These are phyloP conservation scores for Macaria notata DNA, from an alignment of 2,888 invertebrate genomes.

Conservation along the genomic window DNA sequence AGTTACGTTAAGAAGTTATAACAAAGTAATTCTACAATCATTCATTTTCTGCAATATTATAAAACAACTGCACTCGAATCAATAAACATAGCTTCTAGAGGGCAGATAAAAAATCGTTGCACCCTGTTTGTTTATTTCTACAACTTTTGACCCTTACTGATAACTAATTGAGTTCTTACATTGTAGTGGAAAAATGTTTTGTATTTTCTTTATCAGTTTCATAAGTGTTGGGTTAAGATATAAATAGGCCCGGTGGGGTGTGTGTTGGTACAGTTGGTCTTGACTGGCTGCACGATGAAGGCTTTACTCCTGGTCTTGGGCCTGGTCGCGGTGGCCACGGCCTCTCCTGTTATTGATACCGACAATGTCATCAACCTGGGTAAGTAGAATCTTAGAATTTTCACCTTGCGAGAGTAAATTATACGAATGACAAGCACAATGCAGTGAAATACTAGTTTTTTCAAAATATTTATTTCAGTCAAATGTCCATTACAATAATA, in stretches of 20 bases:
- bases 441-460: too few species aligned
- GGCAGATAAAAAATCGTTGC: conserved; percentile 1
- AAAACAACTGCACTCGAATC: too few species aligned
- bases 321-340: conserved; percentile 63
- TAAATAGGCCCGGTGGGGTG: conserved; percentile 41
- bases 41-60: too few species aligned
- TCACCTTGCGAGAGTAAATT: background rate
- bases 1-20: too few species aligned
- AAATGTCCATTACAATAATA: too few species aligned
- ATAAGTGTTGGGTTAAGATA: conserved; percentile 33
- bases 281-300: conserved; percentile 64
- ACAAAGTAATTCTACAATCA: too few species aligned
- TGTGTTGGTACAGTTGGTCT: conserved; percentile 54
- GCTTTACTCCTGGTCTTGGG: conserved; percentile 55
- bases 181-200: conserved; percentile 14
- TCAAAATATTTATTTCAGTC: too few species aligned
- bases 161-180: conserved; percentile 26
- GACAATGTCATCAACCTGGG: conserved; percentile 46
- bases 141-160: conserved; percentile 17
- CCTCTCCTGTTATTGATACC: conserved; percentile 53
- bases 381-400: conserved; percentile 38
- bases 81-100: too few species aligned
- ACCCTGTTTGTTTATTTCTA: conserved; percentile 6
- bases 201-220: conserved; percentile 24
- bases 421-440: too few species aligned